Evolutionary conservation across 2,113 vertebrate species (phyloP), one percentile per base, ranked within the genome.

Genomic region (Menidia beryllina): DNA sequence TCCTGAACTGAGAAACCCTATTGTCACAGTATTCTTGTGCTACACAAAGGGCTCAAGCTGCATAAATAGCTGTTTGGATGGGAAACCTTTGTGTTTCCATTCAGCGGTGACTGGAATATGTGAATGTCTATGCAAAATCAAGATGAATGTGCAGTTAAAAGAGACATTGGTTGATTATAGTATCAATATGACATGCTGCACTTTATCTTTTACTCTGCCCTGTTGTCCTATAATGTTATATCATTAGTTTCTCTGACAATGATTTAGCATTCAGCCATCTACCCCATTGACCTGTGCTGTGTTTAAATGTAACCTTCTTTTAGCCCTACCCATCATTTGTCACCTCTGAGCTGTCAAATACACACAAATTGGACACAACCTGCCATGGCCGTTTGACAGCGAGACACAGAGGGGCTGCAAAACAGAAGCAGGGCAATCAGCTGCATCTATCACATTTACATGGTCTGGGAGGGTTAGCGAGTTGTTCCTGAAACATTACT

Each of bases 221-320:
- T 86, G 87, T 92, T 93, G 87, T 94, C 91, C 89, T 91, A 93
- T 93, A 91, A 93, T 93, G 88, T 89, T 81, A 90, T 86, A 93
- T 93, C 93, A 93, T 94, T 93, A 91, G 91, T 93, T 93, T 94
- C 77, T 82, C 82, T 94, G 93, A 94, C 93, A 94, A 77, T 93
- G 93, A 94, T 94, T 91, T 92, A 94, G 91, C 88, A 89, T 91
- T 89, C 88, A 83, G 86, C 75, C 91, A 86, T 76, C 88, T 81
- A 88, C 86, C 87, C 89, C 90, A 89, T 89, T 93, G 87, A 91
- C 89, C 90, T 86, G 85, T 77, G 59, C 89, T 86, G 89, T 92
- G 91, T 92, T 94, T 94, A 93, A 93, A 91, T 72, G 89, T 92
- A 93, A 94, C 93, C 92, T 94, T 93, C 91, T 91, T 86, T 88